Evolutionary conservation across 2,888 invertebrate genomes (phyloP), one percentile per base, ranked within the genome.

Genomic region (Philereme transversata): DNA sequence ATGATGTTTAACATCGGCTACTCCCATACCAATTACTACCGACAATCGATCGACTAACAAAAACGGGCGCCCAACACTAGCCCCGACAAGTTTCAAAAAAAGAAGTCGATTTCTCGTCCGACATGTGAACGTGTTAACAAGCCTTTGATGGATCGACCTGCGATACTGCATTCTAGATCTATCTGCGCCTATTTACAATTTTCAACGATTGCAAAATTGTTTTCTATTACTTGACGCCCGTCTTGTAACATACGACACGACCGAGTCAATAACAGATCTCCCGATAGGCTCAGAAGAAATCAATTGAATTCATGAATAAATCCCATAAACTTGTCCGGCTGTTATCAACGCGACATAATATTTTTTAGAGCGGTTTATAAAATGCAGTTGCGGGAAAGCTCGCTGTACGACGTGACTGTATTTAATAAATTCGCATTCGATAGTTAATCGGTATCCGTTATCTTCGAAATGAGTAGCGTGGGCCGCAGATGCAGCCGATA

Each of bases 21-120:
- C 90, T 90, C 89, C 87, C 87, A 86, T 85, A 89, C 86, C 89
- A 87, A 89, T 91, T 90, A 89, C 90, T 88, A 88, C 89, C 83
- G 87, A 84, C 86, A 84, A 83, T 87, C 87, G 84, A 84, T 83
- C 79, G 78, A 76, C 77, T 79, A 75, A 86, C 79, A 86, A 88
- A 89, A 89, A 87, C 87, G 71, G 77, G 78, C 80, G 77, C 75
- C 74, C 85, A 82, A 73, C 88, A 85, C 88, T 88, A 85, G 83
- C 70, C 73, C 65, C 65, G 78, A 83, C 83, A 71, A 82, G 84
- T 82, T 79, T 75, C 11, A 69, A 77, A 79, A 84, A 80, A 76
- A 68, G 74, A 65, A 73, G 69, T 62, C 76, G 68, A 65, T 70
- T 73, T 71, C 65, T 62, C 68, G 67, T 60, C 62, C 71, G 75